Base-by-base conservation (phyloP, 2,113 vertebrate species). In the Alexandromys fortis region DNA sequence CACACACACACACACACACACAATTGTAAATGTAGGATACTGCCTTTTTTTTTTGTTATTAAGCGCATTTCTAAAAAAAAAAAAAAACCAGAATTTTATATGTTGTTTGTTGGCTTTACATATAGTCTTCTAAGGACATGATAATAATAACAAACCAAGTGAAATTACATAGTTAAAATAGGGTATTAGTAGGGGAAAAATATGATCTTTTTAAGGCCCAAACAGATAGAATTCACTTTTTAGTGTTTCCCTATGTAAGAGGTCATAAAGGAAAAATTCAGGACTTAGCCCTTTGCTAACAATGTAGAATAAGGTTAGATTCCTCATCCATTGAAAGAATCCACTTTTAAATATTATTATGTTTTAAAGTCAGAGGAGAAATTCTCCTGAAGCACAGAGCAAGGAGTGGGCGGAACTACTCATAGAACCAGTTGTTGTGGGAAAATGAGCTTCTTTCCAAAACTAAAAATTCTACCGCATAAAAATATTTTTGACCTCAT, bases 401-500 rank as follows among this genome's bases (percentile, higher is more conserved):
- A 19, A 1, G 9, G 14, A 33, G 13, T 58, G 22, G n/a, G 24
- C 14, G 24, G 92, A 63, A 61, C 21, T 76, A 5, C 28, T 68
- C 49, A 67, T 89, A 61, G 89, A 42, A 81, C 10, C 91, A 58
- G 55, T 55, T 85, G 30, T 76, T 89, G 65, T 26, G 70, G 35
- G 88, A 61, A 70, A 58, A 67, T n/a, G 49, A 21, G 1, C 45
- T 91, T 13, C 38, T 94, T 86, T 85, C 67, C 26, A 33, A 42
- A 76, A 45, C 85, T 86, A 86, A 49, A 86, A 86, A 35, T 68
- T 28, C 49, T 86, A 85, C 35, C 14, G 38, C 26, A 70, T 92
- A 77, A 85, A 96, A 72, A 61, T 92, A 58, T 90, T 97, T 97
- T 96, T 93, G 45, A 96, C 79, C 49, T 87, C 28, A 9, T 88